Base-by-base conservation (phyloP, 2,888 invertebrate species). In the Hanleya hanleyi region DNA sequence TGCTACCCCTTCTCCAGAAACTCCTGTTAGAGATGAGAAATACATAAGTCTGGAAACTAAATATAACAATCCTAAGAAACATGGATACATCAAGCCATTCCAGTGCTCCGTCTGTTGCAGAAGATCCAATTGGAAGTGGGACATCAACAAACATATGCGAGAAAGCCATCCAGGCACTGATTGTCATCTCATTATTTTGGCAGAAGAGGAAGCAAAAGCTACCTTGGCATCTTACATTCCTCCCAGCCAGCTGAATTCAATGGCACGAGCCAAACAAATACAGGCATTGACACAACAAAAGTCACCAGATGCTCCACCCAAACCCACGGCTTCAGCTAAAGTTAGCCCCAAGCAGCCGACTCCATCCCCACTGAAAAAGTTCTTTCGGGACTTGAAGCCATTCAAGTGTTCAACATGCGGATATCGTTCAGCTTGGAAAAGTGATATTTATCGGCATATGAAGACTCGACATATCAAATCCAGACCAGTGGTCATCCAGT, bases 71-170 rank as follows among this genome's bases (percentile, higher is more conserved):
- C 85, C 86, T 0, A 85, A 84, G 73, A 76, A 78, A 35, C 81
- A 84, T 77, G 85, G 85, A 18, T 86, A 86, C 71, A 82, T 83
- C 29, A 83, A 86, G 62, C 97, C 97, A 0, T 98, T 97, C 90
- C 96, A 97, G 91, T 98, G 98, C 91, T 97, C 97, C 0, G 92
- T 96, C 22, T 98, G 98, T 91, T 95, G 96, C 69, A 96, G 97
- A 88, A 94, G 97, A 82, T 97, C 97, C 47, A 98, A 98, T 90
- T 98, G 98, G 98, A 94, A 97, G 81, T 98, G 98, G 97, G 98
- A 98, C 91, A 96, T 98, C 75, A 97, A 97, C 62, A 98, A 98
- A 91, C 98, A 98, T 91, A 97, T 98, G 79, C 76, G 86, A 49
- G 79, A 83, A 18, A 82, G 83, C 61, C 89, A 89, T 77, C 82